A percentile compares a stretch with the other conserved stretches of the same genome.
Conservation (phyloP, 2,797 vertebrate species). For the Urophycis tenuis region DNA sequence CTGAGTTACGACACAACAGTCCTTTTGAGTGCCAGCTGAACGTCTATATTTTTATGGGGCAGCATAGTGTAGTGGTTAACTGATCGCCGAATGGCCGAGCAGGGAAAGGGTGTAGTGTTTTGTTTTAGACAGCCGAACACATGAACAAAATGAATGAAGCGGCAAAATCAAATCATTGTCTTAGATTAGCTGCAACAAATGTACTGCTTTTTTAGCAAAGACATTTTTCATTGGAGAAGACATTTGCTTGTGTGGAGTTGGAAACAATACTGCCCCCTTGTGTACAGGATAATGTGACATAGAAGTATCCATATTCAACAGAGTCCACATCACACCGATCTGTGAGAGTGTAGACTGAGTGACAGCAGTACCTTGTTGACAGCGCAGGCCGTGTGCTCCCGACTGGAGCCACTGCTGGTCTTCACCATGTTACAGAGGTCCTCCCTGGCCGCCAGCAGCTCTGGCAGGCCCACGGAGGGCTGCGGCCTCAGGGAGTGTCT, state of each 20-base stretch:
- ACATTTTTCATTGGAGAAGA: neutral
- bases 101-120: neutral
- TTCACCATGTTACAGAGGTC: slow-evolving; percentile 89
- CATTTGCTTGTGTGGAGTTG: neutral
- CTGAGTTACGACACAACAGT: neutral
- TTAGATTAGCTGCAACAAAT: neutral
- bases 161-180: too few species aligned
- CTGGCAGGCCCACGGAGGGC: slow-evolving; percentile 72
- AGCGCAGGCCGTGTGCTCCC: slow-evolving; percentile 81
- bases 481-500: slow-evolving; percentile 77
- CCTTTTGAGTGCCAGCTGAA: neutral
- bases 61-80: neutral
- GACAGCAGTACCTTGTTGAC: slow-evolving; percentile 82
- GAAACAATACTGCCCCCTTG: too few species aligned
- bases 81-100: neutral
- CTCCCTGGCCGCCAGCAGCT: slow-evolving; percentile 88
- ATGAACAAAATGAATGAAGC: neutral
- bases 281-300: too few species aligned
- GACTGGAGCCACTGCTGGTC: slow-evolving; percentile 85
- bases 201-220: neutral
- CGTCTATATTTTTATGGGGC: neutral
- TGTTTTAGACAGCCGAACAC: neutral
- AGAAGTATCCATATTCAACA: too few species aligned
- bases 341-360: neutral
- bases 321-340: neutral